These are phyloP conservation scores for Astur gentilis DNA, from an alignment of 2,113 vertebrate species.

Conservation along the genomic window DNA sequence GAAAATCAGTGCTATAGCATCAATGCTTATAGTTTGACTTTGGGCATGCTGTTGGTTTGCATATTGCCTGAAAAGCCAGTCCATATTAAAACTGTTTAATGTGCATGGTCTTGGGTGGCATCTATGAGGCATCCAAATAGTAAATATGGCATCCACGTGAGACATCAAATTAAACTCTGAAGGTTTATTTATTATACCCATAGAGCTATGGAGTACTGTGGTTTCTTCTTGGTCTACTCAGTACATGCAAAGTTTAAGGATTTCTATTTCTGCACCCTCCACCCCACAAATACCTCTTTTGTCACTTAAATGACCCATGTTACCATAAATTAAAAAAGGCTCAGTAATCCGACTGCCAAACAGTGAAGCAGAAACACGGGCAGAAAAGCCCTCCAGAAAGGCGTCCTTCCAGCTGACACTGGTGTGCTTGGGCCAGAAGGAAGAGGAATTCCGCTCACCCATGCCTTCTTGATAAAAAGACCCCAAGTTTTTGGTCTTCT, in stretches of 20 bases:
- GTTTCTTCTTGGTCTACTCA: background rate
- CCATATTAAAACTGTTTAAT: background rate
- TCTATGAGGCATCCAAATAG: background rate
- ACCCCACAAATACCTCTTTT: background rate
- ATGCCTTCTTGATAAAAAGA: background rate
- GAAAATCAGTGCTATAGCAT: background rate
- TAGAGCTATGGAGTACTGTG: background rate
- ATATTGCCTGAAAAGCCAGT: background rate
- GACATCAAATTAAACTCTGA: background rate
- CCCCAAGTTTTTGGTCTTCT: background rate
- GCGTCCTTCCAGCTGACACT: background rate
- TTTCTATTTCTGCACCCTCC: background rate
- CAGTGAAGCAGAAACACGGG: background rate
- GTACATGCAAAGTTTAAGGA: background rate
- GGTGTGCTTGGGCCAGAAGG: background rate
- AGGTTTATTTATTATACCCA: background rate
- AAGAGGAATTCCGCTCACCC: background rate
- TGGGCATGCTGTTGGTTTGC: background rate
- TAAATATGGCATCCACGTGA: background rate
- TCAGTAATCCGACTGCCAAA: background rate
- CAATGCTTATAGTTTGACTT: background rate
- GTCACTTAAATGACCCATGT: background rate
- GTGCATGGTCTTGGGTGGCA: background rate
- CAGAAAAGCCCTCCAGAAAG: background rate
- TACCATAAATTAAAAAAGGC: background rate